Conservation (phyloP, 92 coral and sea anemone species). For the Chrysogorgia sp. region DNA sequence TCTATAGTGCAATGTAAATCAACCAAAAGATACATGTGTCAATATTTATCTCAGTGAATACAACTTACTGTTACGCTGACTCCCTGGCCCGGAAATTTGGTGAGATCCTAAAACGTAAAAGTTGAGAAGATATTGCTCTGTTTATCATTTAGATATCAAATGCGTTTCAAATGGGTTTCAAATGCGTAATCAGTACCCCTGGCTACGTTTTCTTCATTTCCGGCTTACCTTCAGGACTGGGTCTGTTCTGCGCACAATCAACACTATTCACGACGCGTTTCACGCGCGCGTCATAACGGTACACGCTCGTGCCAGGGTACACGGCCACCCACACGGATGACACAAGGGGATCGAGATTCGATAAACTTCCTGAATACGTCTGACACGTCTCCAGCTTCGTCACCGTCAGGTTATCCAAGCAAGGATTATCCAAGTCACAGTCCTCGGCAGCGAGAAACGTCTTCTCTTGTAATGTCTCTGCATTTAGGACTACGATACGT, state of each 20-base stretch:
- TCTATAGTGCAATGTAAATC: too few relatives aligned
- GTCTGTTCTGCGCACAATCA: constrained; percentile 87
- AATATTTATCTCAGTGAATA: too few relatives aligned
- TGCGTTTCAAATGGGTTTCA: too few relatives aligned
- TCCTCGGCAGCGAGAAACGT: constrained; percentile 84
- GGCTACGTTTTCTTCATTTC: background rate
- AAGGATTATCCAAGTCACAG: constrained; percentile 72
- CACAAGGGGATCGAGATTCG: constrained; percentile 62
- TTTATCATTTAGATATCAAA: too few relatives aligned
- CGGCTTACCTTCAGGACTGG: constrained; percentile 78
- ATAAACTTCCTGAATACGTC: constrained; percentile 66
- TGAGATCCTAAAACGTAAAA: constrained; percentile 41
- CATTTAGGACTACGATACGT: constrained; percentile 85
- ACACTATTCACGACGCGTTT: constrained; percentile 87
- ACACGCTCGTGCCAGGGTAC: constrained; percentile 96
- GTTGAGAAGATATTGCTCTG: too few relatives aligned
- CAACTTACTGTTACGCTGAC: constrained; percentile 38
- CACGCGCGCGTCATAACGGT: constrained; percentile 93
- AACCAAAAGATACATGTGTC: too few relatives aligned
- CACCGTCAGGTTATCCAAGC: constrained; percentile 81
- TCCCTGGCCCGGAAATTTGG: constrained; percentile 42
- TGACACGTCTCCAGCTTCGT: constrained; percentile 88
- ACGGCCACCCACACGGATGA: constrained; percentile 93
- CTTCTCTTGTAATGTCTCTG: constrained; percentile 76
- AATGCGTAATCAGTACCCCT: background rate